These are phyloP conservation scores for Xanthostigma xanthostigma DNA, from an alignment of 2,888 invertebrate genomes.

Conservation along the genomic window DNA sequence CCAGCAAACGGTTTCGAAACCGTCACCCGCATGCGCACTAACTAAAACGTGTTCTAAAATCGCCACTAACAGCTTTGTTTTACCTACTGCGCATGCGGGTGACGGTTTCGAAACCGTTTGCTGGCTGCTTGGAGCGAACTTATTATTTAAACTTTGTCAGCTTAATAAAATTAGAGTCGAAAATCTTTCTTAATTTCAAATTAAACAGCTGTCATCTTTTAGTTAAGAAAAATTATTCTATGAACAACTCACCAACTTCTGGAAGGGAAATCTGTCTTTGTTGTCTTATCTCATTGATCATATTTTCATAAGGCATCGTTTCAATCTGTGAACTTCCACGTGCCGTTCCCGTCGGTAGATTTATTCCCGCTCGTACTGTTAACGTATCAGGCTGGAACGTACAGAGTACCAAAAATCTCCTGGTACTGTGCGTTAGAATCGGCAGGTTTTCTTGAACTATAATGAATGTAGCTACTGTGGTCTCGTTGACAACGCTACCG, in stretches of 20 bases:
- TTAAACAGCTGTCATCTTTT: constrained; percentile 3
- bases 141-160: not conserved
- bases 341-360: constrained; percentile 41
- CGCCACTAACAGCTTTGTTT: too few relatives aligned
- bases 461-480: constrained; percentile 67
- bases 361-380: constrained; percentile 65
- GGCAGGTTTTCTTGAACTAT: constrained; percentile 72
- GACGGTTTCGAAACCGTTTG: too few relatives aligned
- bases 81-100: too few relatives aligned
- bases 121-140: too few relatives aligned
- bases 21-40: too few relatives aligned
- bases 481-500: constrained; percentile 59
- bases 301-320: constrained; percentile 30
- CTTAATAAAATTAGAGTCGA: not conserved
- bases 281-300: constrained; percentile 33
- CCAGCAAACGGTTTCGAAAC: too few relatives aligned
- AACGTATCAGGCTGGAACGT: constrained; percentile 70
- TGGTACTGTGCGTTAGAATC: constrained; percentile 66
- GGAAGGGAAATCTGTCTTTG: constrained; percentile 32
- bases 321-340: constrained; percentile 30
- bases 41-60: too few relatives aligned
- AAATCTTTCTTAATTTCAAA: not conserved
- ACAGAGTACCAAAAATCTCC: constrained; percentile 65
- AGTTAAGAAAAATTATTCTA: not conserved
- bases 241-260: constrained; percentile 25